These are phyloP conservation scores for Ramphastos sulfuratus DNA, from an alignment of 2,113 vertebrate species.

Conservation along the genomic window DNA sequence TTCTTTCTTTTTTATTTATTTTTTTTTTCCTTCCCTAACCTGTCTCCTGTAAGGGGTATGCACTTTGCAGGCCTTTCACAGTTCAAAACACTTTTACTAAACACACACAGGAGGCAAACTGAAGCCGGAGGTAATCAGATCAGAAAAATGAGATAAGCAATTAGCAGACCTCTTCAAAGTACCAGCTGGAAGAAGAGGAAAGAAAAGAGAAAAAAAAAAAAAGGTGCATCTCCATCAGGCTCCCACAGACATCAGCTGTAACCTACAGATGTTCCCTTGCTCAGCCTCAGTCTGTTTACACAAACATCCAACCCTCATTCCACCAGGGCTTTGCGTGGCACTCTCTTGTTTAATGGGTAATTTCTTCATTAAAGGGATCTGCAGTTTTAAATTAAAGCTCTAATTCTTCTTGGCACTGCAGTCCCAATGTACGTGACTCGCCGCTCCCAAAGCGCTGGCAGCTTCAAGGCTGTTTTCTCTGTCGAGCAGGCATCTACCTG, in stretches of 20 bases:
- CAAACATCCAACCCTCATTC: background rate
- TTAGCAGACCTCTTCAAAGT: constrained; percentile 2
- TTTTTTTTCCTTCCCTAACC: background rate
- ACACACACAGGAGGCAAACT: background rate
- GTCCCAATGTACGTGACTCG: constrained; percentile 65
- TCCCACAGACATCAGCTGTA: background rate
- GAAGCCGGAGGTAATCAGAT: constrained; percentile 31
- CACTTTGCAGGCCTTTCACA: constrained; percentile 19
- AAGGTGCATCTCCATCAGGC: background rate
- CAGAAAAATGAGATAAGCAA: constrained; percentile 20
- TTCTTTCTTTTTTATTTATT: background rate
- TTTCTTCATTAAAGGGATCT: constrained; percentile 64
- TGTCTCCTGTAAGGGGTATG: background rate
- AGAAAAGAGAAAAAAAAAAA: background rate
- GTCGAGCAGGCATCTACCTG: background rate
- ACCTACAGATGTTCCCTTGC: constrained; percentile 1
- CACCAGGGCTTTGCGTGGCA: constrained; percentile 6
- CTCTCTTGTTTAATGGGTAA: constrained; percentile 54
- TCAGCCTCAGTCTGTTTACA: background rate
- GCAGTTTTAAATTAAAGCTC: constrained; percentile 27
- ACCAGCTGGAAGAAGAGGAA: background rate
- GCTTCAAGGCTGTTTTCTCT: background rate
- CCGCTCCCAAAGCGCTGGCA: constrained; percentile 37
- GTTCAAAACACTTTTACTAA: constrained; percentile 8
- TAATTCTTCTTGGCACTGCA: constrained; percentile 63